Base-by-base conservation (phyloP, 1,140 invertebrate species). In the Drosophila melanogaster region DNA sequence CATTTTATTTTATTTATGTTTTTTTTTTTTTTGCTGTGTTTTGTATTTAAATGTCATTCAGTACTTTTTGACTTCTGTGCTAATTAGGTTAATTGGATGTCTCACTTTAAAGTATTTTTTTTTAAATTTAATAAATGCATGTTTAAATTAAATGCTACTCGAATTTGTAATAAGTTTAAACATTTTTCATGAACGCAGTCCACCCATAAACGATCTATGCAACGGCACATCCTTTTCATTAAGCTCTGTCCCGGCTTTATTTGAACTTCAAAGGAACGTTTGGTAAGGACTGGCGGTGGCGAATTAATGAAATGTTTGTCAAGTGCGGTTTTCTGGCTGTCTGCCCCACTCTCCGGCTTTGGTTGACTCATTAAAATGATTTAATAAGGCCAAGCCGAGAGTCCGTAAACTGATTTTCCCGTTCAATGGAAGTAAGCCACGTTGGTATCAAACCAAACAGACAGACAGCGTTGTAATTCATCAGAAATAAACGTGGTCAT, bases 361-460 rank as follows among this genome's bases (percentile, higher is more conserved):
- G 70, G 80, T 81, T 86, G 67, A 62, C 81, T 89, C 84, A 87
- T 87, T 87, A 79, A 87, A 87, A 89, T 87, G 83, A 87, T 89
- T 83, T 77, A 87, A 83, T 81, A 85, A 66, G 62, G 65, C 46
- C 66, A 26, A 51, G 44, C 59, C 46, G 47, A 76, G 44, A 54
- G 47, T 50, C 61, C 72, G 44, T 46, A 55, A 77, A 53, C 61
- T 55, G 51, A 70, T 70, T 70, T 69, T 0, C 10, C 43, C 24
- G 40, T 17, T 49, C 38, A 43, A 67, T 38, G 19, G 40, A 15
- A 41, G 30, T 26, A 33, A 49, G 14, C 24, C 19, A 58, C 37
- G 49, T 50, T 50, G n/a, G 53, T 41, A 30, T 30, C 26, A 47
- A 64, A 14, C 37, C 65, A 67, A 41, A 38, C 40, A 49, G 72